phyloP scores from a whole-genome alignment of 2,888 invertebrate genomes.

The Argyresthia goedartella region DNA sequence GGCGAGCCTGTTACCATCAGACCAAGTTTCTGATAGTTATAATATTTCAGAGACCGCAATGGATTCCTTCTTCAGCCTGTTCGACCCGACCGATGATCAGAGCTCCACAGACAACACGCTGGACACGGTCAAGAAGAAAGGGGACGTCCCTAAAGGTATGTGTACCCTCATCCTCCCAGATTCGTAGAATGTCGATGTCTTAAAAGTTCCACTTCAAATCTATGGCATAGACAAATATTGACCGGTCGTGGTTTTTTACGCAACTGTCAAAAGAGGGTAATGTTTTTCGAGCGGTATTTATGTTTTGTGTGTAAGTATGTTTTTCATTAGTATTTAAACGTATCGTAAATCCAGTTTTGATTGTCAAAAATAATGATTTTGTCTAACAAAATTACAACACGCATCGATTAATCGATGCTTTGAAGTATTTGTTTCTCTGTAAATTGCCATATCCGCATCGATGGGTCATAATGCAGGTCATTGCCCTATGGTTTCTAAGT shows the following conservation, averaged over 20 bases:
- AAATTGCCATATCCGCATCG: no score
- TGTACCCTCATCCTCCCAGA: background rate
- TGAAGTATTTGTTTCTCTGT: no score
- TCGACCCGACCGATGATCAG: conserved; percentile 75
- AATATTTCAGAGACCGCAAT: conserved; percentile 40
- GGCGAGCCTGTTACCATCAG: no score
- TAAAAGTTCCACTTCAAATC: background rate
- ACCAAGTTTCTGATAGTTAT: no score
- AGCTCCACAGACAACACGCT: conserved; percentile 38
- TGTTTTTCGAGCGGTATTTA: background rate
- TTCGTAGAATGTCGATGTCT: no score
- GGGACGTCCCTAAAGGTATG: conserved; percentile 44
- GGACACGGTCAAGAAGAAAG: conserved; percentile 44
- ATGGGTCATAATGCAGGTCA: no score
- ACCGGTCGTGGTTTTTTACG: background rate
- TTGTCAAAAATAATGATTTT: no score
- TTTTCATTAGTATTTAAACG: no score
- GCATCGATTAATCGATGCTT: no score
- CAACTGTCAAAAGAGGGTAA: background rate
- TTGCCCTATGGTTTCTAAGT: no score
- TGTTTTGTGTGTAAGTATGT: background rate
- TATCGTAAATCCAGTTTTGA: no score
- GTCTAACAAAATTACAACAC: no score
- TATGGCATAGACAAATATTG: background rate
- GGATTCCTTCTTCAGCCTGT: conserved; percentile 88